These are phyloP conservation scores for Aplodontia rufa DNA, from an alignment of 2,113 vertebrate species.

Conservation along the genomic window DNA sequence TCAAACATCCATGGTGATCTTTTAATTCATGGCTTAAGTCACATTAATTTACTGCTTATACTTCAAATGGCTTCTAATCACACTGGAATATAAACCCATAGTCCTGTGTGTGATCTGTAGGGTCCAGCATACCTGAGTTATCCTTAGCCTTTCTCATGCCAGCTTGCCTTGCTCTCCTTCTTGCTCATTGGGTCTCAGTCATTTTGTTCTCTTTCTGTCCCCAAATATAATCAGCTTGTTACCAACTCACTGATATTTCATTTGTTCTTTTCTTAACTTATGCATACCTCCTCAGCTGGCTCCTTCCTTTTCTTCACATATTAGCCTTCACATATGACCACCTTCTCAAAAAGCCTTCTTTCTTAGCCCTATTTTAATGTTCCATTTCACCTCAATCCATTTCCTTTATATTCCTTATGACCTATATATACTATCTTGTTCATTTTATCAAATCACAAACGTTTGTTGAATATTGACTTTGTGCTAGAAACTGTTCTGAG, in stretches of 20 bases:
- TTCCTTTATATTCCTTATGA: background rate
- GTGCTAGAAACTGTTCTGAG: background rate
- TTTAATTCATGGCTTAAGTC: conserved; percentile 30
- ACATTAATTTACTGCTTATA: background rate
- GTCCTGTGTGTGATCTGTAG: background rate
- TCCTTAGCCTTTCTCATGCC: background rate
- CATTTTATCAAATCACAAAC: background rate
- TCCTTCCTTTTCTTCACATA: background rate
- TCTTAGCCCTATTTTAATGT: background rate
- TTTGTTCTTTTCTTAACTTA: background rate
- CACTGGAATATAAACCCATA: background rate
- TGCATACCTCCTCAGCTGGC: background rate
- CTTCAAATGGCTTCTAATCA: background rate
- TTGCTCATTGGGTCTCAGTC: background rate
- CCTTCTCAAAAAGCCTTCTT: background rate
- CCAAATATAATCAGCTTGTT: background rate
- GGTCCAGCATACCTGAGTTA: background rate
- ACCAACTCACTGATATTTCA: background rate
- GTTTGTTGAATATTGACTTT: background rate
- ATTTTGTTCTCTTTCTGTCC: background rate
- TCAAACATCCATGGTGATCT: background rate
- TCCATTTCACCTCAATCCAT: background rate
- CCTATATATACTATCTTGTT: background rate
- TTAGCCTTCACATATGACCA: background rate
- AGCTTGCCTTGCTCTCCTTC: background rate